These are phyloP conservation scores for Ylistrum balloti DNA, from an alignment of 1,140 invertebrate genomes.

Conservation along the genomic window DNA sequence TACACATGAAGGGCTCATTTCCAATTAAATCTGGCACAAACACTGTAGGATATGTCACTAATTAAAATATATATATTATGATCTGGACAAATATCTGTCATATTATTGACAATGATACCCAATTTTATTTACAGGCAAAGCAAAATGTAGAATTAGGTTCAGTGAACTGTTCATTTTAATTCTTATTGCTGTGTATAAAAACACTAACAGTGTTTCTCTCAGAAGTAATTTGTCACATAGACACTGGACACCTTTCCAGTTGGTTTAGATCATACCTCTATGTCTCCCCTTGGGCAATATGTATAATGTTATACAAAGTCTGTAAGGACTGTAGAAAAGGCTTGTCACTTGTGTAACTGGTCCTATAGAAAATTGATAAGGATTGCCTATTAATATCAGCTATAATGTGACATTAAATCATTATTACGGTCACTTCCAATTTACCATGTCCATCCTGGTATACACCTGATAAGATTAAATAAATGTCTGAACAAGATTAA, in stretches of 20 bases:
- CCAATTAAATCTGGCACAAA: neutral
- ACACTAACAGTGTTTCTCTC: neutral
- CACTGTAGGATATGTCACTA: neutral
- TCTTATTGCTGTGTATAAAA: no score
- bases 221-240: neutral
- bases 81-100: neutral
- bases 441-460: conserved; percentile 1
- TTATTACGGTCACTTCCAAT: conserved; percentile 19
- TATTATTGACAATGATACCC: neutral
- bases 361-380: conserved; percentile 25
- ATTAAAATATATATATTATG: neutral
- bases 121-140: neutral
- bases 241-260: neutral
- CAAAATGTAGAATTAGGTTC: no score
- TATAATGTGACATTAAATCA: conserved; percentile 26
- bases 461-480: conserved; percentile 6
- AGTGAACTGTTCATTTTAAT: no score
- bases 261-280: neutral
- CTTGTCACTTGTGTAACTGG: conserved; percentile 37
- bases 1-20: neutral
- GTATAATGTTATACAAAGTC: neutral
- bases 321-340: neutral
- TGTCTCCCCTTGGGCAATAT: conserved; percentile 3
- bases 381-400: neutral
- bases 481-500: conserved; percentile 11